Conservation (phyloP, 2,888 invertebrate species). For the Erannis defoliaria region DNA sequence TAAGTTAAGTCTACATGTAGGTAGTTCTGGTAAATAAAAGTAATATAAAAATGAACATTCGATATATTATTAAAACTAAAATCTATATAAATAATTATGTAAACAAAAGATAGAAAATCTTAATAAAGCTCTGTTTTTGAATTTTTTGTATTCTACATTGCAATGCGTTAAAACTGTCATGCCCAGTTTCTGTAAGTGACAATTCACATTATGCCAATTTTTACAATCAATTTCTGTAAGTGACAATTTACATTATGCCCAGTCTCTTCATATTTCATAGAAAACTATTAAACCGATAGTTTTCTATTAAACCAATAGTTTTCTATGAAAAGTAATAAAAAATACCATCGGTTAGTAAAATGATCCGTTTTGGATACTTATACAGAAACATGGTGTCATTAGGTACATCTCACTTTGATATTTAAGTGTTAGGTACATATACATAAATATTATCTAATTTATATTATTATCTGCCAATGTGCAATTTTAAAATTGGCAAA, state of each 20-base stretch:
- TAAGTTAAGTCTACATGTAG: slow-evolving; percentile 54
- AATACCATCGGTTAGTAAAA: not conserved
- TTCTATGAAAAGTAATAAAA: not conserved
- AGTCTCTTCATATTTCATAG: too few relatives aligned
- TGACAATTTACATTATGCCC: not conserved
- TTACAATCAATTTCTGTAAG: not conserved
- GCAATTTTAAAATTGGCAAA: slow-evolving; percentile 59
- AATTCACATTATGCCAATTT: not conserved
- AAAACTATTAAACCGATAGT: too few relatives aligned
- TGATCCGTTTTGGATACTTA: not conserved
- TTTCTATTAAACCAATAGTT: not conserved
- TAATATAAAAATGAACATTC: slow-evolving; percentile 61
- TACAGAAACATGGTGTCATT: not conserved
- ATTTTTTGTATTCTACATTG: slow-evolving; percentile 63
- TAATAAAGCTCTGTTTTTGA: slow-evolving; percentile 66
- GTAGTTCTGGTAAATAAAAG: slow-evolving; percentile 64
- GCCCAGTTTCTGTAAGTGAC: not conserved
- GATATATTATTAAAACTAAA: slow-evolving; percentile 49
- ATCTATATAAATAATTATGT: slow-evolving; percentile 40
- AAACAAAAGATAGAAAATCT: slow-evolving; percentile 40
- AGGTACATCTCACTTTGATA: slow-evolving; percentile 36
- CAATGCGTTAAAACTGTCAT: too few relatives aligned
- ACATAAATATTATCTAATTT: slow-evolving; percentile 55
- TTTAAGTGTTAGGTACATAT: slow-evolving; percentile 54
- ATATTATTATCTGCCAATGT: slow-evolving; percentile 62